These are phyloP conservation scores for Gopherus evgoodei DNA, from an alignment of 2,113 vertebrate species.

Conservation along the genomic window DNA sequence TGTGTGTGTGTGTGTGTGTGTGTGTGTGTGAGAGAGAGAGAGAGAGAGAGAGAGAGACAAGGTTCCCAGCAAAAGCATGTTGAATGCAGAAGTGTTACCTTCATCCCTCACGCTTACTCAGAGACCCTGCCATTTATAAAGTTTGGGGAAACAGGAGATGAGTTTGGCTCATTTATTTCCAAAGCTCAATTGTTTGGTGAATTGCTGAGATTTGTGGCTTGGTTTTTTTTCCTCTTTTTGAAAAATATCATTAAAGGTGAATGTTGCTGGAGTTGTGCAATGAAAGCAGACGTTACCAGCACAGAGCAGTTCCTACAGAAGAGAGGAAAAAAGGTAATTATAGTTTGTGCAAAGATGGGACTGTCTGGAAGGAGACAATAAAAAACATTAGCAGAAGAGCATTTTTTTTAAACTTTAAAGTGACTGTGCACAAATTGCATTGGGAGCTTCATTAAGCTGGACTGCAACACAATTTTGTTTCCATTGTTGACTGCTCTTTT, in stretches of 20 bases:
- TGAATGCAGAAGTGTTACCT: not conserved
- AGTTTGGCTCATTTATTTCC: slow-evolving; percentile 6
- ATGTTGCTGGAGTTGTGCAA: not conserved
- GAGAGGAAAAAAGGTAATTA: not conserved
- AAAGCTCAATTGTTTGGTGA: not conserved
- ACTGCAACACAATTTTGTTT: rapidly evolving
- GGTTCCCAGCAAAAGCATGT: not conserved
- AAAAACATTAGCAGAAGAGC: not conserved
- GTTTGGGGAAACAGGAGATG: not conserved
- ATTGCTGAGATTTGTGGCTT: not conserved
- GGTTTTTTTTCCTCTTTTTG: not conserved
- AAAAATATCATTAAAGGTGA: not conserved
- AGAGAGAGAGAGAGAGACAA: not conserved
- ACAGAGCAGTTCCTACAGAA: not conserved
- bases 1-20: not conserved
- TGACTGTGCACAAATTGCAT: not conserved
- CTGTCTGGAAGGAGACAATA: not conserved
- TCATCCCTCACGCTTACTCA: not conserved
- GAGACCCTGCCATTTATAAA: not conserved
- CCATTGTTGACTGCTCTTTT: not conserved
- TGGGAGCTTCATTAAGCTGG: not conserved
- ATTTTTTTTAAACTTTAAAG: not conserved
- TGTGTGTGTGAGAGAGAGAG: too few relatives aligned
- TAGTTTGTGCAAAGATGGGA: not conserved
- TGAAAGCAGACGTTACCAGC: not conserved